Conservation (phyloP, 1,140 invertebrate species). For the silkworm (Bombyx mori) region ASM3026992v2 NC_085123.1:8666501-8667000, state of each 20-base stretch:
- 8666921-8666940: no score
- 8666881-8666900: no score
- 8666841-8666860: no score
- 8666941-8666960: no score
- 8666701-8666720: slow-evolving; percentile 96
- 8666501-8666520: slow-evolving; percentile 74
- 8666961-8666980: no score
- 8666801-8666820: slow-evolving; percentile 6
- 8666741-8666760: slow-evolving; percentile 92
- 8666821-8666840: slow-evolving; percentile 1
- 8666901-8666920: no score
- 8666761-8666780: slow-evolving; percentile 94
- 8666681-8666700: slow-evolving; percentile 95
- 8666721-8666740: slow-evolving; percentile 91
- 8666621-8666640: slow-evolving; percentile 92
- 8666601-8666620: slow-evolving; percentile 96
- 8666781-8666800: slow-evolving; percentile 86
- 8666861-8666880: no score
- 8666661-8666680: slow-evolving; percentile 90
- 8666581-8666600: slow-evolving; percentile 93
- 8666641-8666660: slow-evolving; percentile 91
- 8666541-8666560: slow-evolving; percentile 92
- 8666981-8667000: no score
- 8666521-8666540: slow-evolving; percentile 89
- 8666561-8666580: slow-evolving; percentile 96